Evolutionary conservation across 2,113 vertebrate genomes (phyloP).

Genomic region (Catharus fuscescens): DNA sequence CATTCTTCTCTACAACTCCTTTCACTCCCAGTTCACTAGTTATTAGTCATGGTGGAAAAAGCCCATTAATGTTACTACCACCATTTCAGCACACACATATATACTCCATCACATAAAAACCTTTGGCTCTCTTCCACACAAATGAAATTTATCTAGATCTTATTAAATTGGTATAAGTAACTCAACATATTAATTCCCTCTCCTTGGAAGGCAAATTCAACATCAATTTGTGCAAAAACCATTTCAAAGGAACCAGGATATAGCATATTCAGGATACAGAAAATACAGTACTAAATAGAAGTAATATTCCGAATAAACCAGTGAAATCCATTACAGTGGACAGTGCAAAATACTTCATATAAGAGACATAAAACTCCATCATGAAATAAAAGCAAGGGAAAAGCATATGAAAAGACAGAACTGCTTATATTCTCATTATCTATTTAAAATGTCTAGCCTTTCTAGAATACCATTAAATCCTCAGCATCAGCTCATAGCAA

Average conservation of each 20-base stretch:
- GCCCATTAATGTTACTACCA: background rate
- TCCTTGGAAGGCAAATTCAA: background rate
- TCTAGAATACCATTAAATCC: background rate
- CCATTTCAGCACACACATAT: background rate
- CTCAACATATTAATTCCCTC: background rate
- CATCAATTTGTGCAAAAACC: background rate
- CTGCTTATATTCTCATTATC: background rate
- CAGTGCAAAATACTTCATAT: background rate
- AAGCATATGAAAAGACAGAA: background rate
- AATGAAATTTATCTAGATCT: background rate
- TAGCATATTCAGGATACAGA: background rate
- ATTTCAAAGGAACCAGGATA: background rate
- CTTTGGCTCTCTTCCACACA: background rate
- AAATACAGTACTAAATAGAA: background rate
- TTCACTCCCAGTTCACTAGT: background rate
- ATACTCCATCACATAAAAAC: background rate
- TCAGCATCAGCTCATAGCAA: background rate
- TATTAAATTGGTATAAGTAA: background rate
- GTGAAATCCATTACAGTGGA: background rate
- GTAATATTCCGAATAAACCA: background rate
- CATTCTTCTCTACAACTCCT: background rate
- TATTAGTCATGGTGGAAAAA: background rate
- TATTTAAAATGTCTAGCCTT: background rate
- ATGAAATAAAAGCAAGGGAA: background rate
- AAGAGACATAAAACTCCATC: background rate